Conservation (phyloP, 1,140 invertebrate genomes). For the Drosophila ambigua region DNA sequence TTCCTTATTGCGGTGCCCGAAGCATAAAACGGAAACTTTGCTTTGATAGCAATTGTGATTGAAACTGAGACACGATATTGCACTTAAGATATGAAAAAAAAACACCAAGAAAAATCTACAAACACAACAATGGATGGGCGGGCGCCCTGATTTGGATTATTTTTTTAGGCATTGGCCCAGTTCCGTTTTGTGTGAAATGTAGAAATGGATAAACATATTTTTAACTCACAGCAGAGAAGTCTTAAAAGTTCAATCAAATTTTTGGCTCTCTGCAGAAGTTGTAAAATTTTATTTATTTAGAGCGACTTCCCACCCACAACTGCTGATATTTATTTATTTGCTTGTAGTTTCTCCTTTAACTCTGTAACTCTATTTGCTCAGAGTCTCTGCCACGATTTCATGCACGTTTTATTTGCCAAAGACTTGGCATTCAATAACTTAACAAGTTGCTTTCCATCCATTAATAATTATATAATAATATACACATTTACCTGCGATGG, state of each 20-base stretch:
- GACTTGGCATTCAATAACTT: constrained; percentile 10
- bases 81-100: constrained; percentile 57
- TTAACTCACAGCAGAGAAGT: too few relatives aligned
- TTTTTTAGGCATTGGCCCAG: constrained; percentile 26
- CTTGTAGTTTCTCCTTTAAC: neutral
- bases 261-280: neutral
- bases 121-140: neutral
- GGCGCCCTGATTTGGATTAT: constrained; percentile 9
- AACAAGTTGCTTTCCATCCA: constrained; percentile 19
- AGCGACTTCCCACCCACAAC: too few relatives aligned
- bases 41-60: constrained; percentile 61
- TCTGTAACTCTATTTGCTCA: constrained; percentile 3
- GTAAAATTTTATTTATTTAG: too few relatives aligned
- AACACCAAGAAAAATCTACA: too few relatives aligned
- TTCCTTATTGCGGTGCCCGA: constrained; percentile 53
- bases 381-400: neutral
- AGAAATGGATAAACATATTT: neutral
- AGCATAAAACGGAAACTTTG: constrained; percentile 38
- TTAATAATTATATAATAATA: constrained; percentile 36
- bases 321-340: constrained; percentile 7
- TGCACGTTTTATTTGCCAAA: constrained; percentile 31
- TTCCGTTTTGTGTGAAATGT: neutral
- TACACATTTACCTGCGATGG: constrained; percentile 20
- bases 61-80: constrained; percentile 65
- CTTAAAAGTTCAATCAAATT: neutral